These are phyloP conservation scores for Musca vetustissima DNA, from an alignment of 1,140 invertebrate genomes.

Conservation along the genomic window DNA sequence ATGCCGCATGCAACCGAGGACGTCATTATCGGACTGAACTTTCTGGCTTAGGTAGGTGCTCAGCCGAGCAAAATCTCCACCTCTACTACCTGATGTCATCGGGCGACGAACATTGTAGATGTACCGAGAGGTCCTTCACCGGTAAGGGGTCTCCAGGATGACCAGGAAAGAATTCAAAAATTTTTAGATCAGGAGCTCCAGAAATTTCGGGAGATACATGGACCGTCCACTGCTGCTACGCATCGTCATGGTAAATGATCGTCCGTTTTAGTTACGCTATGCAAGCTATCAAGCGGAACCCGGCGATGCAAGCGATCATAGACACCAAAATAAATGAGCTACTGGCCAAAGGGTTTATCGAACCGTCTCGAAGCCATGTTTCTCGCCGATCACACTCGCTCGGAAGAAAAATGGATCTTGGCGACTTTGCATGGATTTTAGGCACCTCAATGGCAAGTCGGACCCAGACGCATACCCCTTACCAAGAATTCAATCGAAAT, in stretches of 20 bases:
- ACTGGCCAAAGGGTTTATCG: not conserved
- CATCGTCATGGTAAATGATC: not conserved
- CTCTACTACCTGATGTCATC: not conserved
- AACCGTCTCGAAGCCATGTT: not conserved
- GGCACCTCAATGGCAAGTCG: conserved; percentile 46
- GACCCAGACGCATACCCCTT: conserved; percentile 53
- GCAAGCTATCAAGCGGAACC: not conserved
- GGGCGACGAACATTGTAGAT: not conserved
- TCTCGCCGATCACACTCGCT: not conserved
- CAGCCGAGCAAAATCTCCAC: too few species aligned
- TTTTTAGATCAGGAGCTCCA: not conserved
- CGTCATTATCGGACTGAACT: not conserved
- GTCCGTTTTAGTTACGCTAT: not conserved
- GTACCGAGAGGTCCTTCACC: not conserved
- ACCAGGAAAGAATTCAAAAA: not conserved
- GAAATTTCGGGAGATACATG: not conserved
- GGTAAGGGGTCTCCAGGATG: too few species aligned
- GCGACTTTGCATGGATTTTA: conserved; percentile 50
- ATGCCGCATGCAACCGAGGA: not conserved
- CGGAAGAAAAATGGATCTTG: conserved; percentile 27
- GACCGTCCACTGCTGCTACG: not conserved
- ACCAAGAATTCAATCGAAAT: conserved; percentile 54
- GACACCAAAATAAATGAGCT: conserved; percentile 20
- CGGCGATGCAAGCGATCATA: conserved; percentile 5
- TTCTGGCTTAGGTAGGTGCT: not conserved